Percentiles rank a stretch among this genome's conserved stretches.
Conservation (phyloP, 1,140 invertebrate species). For the Fopius arisanus region DNA sequence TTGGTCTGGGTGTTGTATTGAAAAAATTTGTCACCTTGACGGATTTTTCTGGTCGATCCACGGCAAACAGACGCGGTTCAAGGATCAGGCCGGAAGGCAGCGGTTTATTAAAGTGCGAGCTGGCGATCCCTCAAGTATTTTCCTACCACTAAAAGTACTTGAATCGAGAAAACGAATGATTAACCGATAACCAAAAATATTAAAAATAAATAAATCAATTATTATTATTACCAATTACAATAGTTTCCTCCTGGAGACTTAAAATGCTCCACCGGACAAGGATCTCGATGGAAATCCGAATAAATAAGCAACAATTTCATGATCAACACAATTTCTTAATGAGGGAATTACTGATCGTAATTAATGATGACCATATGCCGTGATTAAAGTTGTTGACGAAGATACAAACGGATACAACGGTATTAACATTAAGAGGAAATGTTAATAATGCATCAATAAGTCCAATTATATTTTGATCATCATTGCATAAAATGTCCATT, state of each 20-base stretch:
- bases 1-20: background rate
- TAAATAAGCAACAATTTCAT: background rate
- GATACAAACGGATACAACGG: background rate
- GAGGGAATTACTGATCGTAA: too few species aligned
- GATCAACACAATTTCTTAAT: background rate
- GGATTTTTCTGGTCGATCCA: conserved; percentile 52
- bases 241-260: too few species aligned
- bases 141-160: too few species aligned
- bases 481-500: background rate
- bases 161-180: background rate
- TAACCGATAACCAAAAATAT: too few species aligned
- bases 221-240: background rate
- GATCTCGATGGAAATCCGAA: too few species aligned
- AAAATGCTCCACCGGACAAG: too few species aligned
- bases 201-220: too few species aligned
- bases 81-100: conserved; percentile 49
- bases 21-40: conserved; percentile 47
- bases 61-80: conserved; percentile 42
- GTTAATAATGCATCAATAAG: background rate
- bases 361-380: too few species aligned
- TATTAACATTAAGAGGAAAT: background rate
- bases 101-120: conserved; percentile 4
- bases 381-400: background rate
- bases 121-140: background rate
- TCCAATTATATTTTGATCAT: background rate